Conservation (phyloP, 1,140 invertebrate species). For the Brachionus angularis region DNA sequence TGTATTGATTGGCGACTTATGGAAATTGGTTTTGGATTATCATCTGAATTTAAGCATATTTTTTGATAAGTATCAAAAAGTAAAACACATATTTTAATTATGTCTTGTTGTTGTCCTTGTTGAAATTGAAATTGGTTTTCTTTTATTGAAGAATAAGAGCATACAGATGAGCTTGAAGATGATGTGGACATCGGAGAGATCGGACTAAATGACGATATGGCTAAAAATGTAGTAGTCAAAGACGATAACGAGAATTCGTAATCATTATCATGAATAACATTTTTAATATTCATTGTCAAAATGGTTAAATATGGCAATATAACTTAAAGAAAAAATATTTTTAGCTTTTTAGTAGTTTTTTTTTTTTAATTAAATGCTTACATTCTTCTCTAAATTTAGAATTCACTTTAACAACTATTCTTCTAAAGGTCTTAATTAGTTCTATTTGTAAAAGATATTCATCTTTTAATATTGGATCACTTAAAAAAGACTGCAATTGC, state of each 20-base stretch:
- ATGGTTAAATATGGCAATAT: constrained; percentile 34
- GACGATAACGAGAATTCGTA: constrained; percentile 23
- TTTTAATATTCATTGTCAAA: constrained; percentile 36
- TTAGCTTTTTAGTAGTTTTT: no score
- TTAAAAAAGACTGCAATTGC: constrained; percentile 67
- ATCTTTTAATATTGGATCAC: constrained; percentile 60
- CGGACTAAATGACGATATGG: neutral
- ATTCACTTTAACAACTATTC: constrained; percentile 58
- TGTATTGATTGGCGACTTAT: constrained; percentile 21
- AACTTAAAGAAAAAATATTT: neutral
- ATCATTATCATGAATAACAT: constrained; percentile 35
- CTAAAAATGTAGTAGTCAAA: constrained; percentile 1
- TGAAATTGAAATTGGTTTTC: neutral
- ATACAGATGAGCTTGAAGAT: constrained; percentile 13
- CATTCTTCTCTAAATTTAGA: constrained; percentile 60
- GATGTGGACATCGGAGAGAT: neutral
- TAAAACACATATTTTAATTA: constrained; percentile 22
- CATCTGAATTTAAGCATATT: neutral
- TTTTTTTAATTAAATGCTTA: constrained; percentile 49
- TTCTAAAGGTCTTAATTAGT: constrained; percentile 57
- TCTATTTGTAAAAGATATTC: constrained; percentile 57
- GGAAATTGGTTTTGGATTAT: neutral
- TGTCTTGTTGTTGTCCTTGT: constrained; percentile 29
- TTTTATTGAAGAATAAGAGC: neutral
- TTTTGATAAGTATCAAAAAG: constrained; percentile 39